Evolutionary conservation across 1,140 invertebrate genomes (phyloP).

Genomic region (Oscheius sp.): DNA sequence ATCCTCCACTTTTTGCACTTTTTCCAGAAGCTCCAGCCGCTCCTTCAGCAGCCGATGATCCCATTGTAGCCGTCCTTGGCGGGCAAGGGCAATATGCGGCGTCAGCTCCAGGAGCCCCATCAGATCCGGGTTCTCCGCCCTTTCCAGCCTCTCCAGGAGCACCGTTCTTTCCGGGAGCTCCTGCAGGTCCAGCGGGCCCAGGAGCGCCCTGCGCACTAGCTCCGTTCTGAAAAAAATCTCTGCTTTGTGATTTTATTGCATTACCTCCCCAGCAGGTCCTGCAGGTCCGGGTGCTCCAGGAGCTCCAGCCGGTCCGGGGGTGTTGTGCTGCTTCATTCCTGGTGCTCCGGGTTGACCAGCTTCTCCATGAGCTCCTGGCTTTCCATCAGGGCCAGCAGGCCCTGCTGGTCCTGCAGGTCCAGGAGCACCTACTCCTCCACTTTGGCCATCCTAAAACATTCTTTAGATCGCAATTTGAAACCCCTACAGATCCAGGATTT

Average conservation of each 20-base stretch:
- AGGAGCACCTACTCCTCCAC: conserved; percentile 21
- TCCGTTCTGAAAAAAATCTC: no score
- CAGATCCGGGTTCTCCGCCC: conserved; percentile 26
- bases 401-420: conserved; percentile 9
- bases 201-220: conserved; percentile 10
- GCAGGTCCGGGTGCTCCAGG: conserved; percentile 17
- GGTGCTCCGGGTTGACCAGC: no score
- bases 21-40: no score
- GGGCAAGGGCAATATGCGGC: conserved; percentile 33
- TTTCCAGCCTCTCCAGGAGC: conserved; percentile 22
- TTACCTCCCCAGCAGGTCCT: conserved; percentile 16
- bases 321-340: conserved; percentile 7
- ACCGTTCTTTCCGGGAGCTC: conserved; percentile 28
- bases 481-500: conserved; percentile 15
- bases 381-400: no score
- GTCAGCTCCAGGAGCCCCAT: conserved; percentile 22
- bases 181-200: conserved; percentile 27
- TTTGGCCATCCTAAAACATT: no score
- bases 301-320: conserved; percentile 17
- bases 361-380: conserved; percentile 20
- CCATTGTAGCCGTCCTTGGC: conserved; percentile 25
- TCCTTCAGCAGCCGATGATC: no score
- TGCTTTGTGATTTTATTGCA: background rate
- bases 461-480: no score
- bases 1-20: no score